phyloP scores from a whole-genome alignment of 2,113 vertebrate species.

The Nibea coibor region DNA sequence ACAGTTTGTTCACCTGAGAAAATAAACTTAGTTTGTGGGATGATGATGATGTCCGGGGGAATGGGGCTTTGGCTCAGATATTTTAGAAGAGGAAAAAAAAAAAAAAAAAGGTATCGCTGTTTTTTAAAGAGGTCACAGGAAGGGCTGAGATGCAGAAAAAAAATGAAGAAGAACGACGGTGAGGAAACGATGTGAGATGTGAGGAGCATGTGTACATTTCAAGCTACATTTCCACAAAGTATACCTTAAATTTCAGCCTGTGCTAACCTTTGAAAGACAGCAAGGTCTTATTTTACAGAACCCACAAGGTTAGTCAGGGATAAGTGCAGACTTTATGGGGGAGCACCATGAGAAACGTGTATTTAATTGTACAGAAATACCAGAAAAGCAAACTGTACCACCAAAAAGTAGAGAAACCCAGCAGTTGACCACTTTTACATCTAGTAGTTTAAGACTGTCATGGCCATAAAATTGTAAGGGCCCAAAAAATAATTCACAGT shows the following conservation, averaged over 20 bases:
- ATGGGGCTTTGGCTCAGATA: constrained; percentile 68
- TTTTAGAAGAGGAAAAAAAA: constrained; percentile 75
- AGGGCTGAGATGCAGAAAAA: constrained; percentile 66
- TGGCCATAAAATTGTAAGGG: constrained; percentile 50
- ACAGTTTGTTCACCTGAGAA: constrained; percentile 95
- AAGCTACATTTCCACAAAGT: constrained; percentile 63
- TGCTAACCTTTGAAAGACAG: constrained; percentile 32
- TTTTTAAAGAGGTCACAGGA: constrained; percentile 85
- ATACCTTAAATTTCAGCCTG: constrained; percentile 38
- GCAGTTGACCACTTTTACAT: constrained; percentile 56
- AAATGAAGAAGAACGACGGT: constrained; percentile 15
- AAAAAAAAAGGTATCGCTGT: constrained; percentile 76
- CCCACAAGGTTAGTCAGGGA: constrained; percentile 64
- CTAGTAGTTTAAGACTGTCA: constrained; percentile 55
- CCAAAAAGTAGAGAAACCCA: constrained; percentile 40
- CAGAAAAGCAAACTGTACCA: constrained; percentile 62
- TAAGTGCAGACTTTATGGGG: constrained; percentile 65
- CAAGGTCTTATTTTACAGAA: constrained; percentile 58
- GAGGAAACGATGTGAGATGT: constrained; percentile 16
- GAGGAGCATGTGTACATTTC: constrained; percentile 25
- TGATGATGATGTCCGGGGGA: constrained; percentile 27
- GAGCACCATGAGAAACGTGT: constrained; percentile 45
- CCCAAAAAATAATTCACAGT: constrained; percentile 60
- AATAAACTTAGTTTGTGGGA: constrained; percentile 88
- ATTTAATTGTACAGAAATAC: constrained; percentile 74